Conservation (phyloP, 2,113 vertebrate species). For the Pomatorhinus ruficollis region DNA sequence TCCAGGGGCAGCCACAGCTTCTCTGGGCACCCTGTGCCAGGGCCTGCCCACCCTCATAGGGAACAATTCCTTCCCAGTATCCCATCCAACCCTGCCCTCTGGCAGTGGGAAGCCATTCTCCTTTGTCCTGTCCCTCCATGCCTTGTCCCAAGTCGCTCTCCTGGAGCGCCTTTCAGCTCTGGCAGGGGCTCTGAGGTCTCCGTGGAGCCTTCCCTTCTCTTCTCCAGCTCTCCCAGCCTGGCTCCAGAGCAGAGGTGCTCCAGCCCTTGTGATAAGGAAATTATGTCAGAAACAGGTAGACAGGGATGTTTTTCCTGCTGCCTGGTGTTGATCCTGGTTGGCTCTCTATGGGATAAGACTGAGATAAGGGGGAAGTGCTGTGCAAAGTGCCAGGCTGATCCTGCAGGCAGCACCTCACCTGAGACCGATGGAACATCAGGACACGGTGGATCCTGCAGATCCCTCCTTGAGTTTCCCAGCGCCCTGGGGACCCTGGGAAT, state of each 20-base stretch:
- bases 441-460: accelerated
- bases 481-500: too few species aligned
- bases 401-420: background rate
- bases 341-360: accelerated
- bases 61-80: accelerated
- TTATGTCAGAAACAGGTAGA: background rate
- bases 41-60: accelerated
- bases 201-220: background rate
- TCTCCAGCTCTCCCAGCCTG: background rate
- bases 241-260: background rate
- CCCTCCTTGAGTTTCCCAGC: background rate
- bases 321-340: background rate
- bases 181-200: background rate
- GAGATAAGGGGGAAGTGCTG: background rate
- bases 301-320: background rate
- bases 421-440: background rate
- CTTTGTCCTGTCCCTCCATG: background rate
- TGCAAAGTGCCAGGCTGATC: background rate
- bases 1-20: background rate
- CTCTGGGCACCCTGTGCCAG: background rate
- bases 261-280: background rate
- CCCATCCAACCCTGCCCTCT: accelerated
- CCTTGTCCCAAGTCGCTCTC: background rate
- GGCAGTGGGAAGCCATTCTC: background rate
- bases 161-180: background rate